Evolutionary conservation across 2,113 vertebrate species (phyloP), one percentile per base, ranked within the genome.

Genomic region (Cromileptes altivelis): DNA sequence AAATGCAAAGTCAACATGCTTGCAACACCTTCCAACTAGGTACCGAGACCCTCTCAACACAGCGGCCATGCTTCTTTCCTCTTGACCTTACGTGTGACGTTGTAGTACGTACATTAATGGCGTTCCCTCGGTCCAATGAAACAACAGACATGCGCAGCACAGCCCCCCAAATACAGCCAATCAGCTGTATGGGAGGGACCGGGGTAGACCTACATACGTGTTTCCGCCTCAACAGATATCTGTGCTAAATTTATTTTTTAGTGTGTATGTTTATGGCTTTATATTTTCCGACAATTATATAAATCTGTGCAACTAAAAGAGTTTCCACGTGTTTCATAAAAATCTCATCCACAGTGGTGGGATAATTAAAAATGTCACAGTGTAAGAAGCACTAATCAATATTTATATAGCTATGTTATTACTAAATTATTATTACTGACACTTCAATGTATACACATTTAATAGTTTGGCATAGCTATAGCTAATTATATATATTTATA

Each of bases 31-130:
- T 89, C 91, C 91, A 56, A 92, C 83, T 27, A 95, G 70, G 73
- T 71, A 94, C 73, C 90, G 91, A 88, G 92, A 92, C 42, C 90
- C 88, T 89, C 94, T 94, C 33, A 96, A 70, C 75, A 95, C 78
- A 64, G 95, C 95, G 75, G 96, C 96, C 96, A 96, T 96, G 82
- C 93, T 96, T 95, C 86, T 91, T 91, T 88, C 69, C 85, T 89
- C 78, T 81, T 92, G 91, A 93, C 93, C 92, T 91, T 87, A 73
- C 80, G 77, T 47, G 17, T 82, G 82, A 79, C 86, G 88, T 65
- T 14, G 56, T 10, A 9, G 2, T 14, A 85, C 84, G 86, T 70
- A 8, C 2, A 0, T 69, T 8, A 92, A 7, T 85, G 93, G 88
- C 82, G 21, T 2, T 0, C 4, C 1, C 4, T 12, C n/a, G 47